Evolutionary conservation across 37 sponge, comb jelly and placozoan genomes (phyloP).

Genomic region (Amphimedon queenslandica): DNA sequence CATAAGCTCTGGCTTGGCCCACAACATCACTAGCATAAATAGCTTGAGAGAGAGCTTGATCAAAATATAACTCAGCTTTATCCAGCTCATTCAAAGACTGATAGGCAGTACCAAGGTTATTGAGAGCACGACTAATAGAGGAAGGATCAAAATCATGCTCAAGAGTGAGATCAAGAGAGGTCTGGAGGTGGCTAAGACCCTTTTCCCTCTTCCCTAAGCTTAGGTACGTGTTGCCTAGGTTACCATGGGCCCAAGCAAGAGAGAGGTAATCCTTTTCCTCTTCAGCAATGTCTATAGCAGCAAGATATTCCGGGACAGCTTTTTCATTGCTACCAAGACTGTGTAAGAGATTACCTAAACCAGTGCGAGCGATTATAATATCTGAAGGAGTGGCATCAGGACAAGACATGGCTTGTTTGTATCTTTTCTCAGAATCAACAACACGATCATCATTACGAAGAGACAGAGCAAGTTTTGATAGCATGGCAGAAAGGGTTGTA

Average conservation of each 20-base stretch:
- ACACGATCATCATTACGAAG: background rate
- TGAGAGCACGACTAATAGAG: constrained; percentile 55
- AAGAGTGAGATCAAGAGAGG: constrained; percentile 39
- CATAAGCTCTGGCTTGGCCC: constrained; percentile 65
- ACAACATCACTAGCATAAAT: constrained; percentile 49
- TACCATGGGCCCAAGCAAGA: constrained; percentile 74
- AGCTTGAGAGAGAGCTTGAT: constrained; percentile 59
- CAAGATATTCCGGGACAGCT: constrained; percentile 46
- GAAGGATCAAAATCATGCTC: constrained; percentile 38
- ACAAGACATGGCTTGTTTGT: background rate
- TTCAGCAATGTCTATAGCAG: constrained; percentile 27
- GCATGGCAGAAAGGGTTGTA: background rate
- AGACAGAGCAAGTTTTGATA: constrained; percentile 1
- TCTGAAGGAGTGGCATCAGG: constrained; percentile 4
- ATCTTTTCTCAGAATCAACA: background rate
- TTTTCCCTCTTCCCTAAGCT: constrained; percentile 45
- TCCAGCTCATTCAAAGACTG: constrained; percentile 42
- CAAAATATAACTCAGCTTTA: constrained; percentile 55
- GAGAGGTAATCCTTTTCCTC: constrained; percentile 34
- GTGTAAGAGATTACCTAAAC: constrained; percentile 74
- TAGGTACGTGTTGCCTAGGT: constrained; percentile 70
- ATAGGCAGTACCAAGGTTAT: constrained; percentile 71
- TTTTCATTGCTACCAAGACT: constrained; percentile 32
- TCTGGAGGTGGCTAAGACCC: constrained; percentile 49
- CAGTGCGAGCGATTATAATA: constrained; percentile 21